Evolutionary conservation across 2,113 vertebrate species (phyloP), one percentile per base, ranked within the genome.

Genomic region (Brachyistius frenatus): DNA sequence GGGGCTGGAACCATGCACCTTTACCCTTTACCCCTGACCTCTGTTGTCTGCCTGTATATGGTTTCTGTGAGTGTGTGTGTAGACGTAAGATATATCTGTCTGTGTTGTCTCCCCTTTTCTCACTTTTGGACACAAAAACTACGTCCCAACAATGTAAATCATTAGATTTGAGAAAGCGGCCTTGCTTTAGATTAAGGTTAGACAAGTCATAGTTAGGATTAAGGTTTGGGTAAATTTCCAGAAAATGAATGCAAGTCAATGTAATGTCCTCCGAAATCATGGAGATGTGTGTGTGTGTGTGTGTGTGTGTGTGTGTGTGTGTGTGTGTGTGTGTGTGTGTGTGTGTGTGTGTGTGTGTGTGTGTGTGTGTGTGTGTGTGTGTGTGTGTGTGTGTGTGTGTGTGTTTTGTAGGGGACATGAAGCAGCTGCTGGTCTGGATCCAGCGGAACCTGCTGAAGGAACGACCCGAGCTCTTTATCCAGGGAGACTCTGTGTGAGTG

Each of bases 361-460:
- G n/a, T n/a, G n/a, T n/a, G n/a, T n/a, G n/a, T n/a, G n/a, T n/a
- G n/a, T n/a, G n/a, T n/a, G n/a, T 75, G 44, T 75, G 35, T 84
- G 56, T 81, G 63, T 86, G 82, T 90, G 91, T 86, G 92, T 73
- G 54, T 77, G 39, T 77, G 66, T 73, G 57, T 73, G 65, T 74
- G 66, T 87, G 85, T 86, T 89, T 89, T 93, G 46, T 81, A 99
- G 98, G 98, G 98, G 93, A 97, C 84, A 88, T 99, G 92, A 96
- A 96, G 86, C 96, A 94, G 94, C 96, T 99, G 91, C 96, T 99
- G 76, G 92, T 95, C 67, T 99, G 98, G 97, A 99, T 99, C 93
- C 96, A 94, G 93, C 91, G 86, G 84, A 98, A 99, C 92, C 93
- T 99, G 82, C 88, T 99, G 80, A 99, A 97, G 93, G 97, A 99